These are phyloP conservation scores for Percopsis transmontana DNA, from an alignment of 2,113 vertebrate species.

Conservation along the genomic window DNA sequence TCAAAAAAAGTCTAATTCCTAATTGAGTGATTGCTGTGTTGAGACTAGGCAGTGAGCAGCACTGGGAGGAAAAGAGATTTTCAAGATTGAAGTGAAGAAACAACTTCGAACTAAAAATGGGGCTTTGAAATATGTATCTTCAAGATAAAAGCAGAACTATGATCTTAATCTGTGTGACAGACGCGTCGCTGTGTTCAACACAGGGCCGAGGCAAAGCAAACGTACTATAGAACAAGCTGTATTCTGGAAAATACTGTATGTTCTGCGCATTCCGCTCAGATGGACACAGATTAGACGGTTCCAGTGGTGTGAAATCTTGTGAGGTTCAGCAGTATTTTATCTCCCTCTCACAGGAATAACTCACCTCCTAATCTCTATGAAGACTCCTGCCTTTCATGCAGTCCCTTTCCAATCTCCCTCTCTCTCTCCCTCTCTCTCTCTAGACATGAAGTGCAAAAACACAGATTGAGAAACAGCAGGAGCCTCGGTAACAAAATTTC, in stretches of 20 bases:
- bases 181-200: background rate
- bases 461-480: too few relatives aligned
- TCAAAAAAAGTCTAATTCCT: conserved; percentile 1
- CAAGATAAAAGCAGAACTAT: background rate
- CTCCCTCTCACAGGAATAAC: conserved; percentile 32
- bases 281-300: conserved; percentile 20
- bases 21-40: background rate
- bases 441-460: too few relatives aligned
- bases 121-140: background rate
- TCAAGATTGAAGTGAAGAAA: too few relatives aligned
- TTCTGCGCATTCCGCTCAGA: background rate
- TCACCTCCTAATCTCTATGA: conserved; percentile 25
- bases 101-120: background rate
- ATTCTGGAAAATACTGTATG: conserved; percentile 12
- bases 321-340: conserved; percentile 22
- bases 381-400: background rate
- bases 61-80: background rate
- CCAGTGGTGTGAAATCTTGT: background rate
- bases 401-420: conserved; percentile 4
- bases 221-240: background rate
- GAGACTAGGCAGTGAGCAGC: background rate
- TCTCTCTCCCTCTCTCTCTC: too few relatives aligned
- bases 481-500: too few relatives aligned
- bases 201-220: background rate
- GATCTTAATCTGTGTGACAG: background rate